Conservation (phyloP, 2,797 vertebrate genomes). For the Scleropages formosus region DNA sequence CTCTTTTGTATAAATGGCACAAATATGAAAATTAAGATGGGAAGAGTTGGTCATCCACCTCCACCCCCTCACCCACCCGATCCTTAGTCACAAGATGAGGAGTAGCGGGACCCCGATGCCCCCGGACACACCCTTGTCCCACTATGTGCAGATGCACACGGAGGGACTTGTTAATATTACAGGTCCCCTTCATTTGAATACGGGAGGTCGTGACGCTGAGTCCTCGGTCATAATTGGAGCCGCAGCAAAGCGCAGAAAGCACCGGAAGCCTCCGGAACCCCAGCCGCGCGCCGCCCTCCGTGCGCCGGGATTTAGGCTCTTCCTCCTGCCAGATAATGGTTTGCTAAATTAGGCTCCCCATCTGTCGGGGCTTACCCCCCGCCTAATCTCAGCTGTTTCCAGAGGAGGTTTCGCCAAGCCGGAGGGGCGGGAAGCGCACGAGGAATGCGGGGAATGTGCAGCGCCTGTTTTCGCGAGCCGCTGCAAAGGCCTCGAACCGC, state of each 20-base stretch:
- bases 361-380: conserved; percentile 63
- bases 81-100: background rate
- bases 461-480: conserved; percentile 22
- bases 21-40: background rate
- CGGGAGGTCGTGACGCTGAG: background rate
- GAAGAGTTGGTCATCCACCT: no score
- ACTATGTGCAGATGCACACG: background rate
- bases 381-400: conserved; percentile 63
- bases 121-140: background rate
- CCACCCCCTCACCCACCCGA: no score
- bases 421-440: conserved; percentile 52
- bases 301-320: conserved; percentile 37
- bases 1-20: background rate
- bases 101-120: conserved; percentile 6
- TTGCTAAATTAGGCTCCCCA: conserved; percentile 68
- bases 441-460: conserved; percentile 32
- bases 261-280: background rate
- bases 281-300: background rate
- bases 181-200: background rate
- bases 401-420: conserved; percentile 54
- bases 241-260: background rate
- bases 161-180: no score
- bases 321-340: conserved; percentile 57
- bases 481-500: conserved; percentile 1
- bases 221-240: background rate